phyloP scores from a whole-genome alignment of 2,888 invertebrate genomes.

The Prenolepis imparis region DNA sequence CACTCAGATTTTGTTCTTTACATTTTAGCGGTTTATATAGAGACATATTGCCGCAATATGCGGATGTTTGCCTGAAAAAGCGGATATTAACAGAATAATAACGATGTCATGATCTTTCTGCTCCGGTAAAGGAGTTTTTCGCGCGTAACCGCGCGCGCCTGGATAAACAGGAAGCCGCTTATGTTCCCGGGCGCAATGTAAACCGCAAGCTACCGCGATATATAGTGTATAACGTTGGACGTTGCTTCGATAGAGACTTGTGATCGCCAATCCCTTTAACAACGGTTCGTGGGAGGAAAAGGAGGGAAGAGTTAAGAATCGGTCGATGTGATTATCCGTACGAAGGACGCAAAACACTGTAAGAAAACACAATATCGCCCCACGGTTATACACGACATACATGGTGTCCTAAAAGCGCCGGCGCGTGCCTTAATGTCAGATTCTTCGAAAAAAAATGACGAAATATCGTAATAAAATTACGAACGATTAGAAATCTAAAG shows the following conservation, averaged over 20 bases:
- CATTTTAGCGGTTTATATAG: background rate
- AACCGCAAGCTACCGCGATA: conserved; percentile 65
- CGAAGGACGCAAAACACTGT: conserved; percentile 60
- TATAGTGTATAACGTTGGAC: conserved; percentile 53
- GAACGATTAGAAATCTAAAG: conserved; percentile 7
- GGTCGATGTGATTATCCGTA: conserved; percentile 71
- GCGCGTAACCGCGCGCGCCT: conserved; percentile 37
- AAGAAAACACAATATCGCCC: conserved; percentile 71
- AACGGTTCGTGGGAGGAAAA: conserved; percentile 29
- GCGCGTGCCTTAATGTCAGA: background rate
- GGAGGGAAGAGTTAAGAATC: conserved; percentile 36
- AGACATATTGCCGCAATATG: background rate
- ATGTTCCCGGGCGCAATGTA: conserved; percentile 53
- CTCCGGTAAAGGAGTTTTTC: conserved; percentile 42
- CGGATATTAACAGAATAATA: conserved; percentile 27
- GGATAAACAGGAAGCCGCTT: conserved; percentile 65
- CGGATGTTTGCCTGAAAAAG: conserved; percentile 4
- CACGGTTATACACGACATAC: conserved; percentile 41
- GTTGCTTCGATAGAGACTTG: conserved; percentile 62
- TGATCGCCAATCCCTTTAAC: conserved; percentile 69
- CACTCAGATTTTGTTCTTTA: background rate
- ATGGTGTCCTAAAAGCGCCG: conserved; percentile 18
- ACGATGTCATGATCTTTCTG: conserved; percentile 29
- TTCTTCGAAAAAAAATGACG: background rate
- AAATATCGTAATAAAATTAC: background rate